Conservation (phyloP, 1,140 invertebrate genomes). For the Dinoponera quadriceps region DNA sequence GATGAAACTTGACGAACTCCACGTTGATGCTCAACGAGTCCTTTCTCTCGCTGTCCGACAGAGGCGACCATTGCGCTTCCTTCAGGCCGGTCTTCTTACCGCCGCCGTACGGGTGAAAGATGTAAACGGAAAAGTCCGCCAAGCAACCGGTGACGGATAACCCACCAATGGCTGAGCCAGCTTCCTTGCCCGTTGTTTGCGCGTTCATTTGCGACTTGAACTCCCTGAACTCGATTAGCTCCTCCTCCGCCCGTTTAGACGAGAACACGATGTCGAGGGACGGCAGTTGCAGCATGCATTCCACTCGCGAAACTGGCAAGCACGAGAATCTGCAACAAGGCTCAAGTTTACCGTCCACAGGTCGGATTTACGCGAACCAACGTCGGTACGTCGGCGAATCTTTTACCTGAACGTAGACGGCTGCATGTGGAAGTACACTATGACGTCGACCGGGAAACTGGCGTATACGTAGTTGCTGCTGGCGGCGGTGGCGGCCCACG, state of each 20-base stretch:
- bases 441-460: slow-evolving; percentile 99
- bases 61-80: slow-evolving; percentile 94
- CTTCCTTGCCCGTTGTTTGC: slow-evolving; percentile 77
- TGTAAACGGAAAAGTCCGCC: slow-evolving; percentile 98
- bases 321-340: slow-evolving; percentile 92
- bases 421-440: slow-evolving; percentile 99
- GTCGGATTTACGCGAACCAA: slow-evolving; percentile 6
- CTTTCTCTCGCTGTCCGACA: slow-evolving; percentile 95
- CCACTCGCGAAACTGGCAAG: slow-evolving; percentile 97
- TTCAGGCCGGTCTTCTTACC: slow-evolving; percentile 93
- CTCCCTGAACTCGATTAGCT: slow-evolving; percentile 88
- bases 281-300: slow-evolving; percentile 98
- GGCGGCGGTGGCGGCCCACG: slow-evolving; percentile 84
- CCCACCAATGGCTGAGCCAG: slow-evolving; percentile 92
- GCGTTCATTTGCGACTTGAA: slow-evolving; percentile 83
- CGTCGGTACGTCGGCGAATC: neutral
- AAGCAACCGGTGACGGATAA: slow-evolving; percentile 97
- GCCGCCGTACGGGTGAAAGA: slow-evolving; percentile 98
- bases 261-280: slow-evolving; percentile 97
- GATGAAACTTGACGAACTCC: slow-evolving; percentile 98
- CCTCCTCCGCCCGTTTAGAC: slow-evolving; percentile 94
- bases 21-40: slow-evolving; percentile 98
- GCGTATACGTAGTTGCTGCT: slow-evolving; percentile 94
- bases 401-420: slow-evolving; percentile 93
- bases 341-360: neutral